Conservation (phyloP, 2,888 invertebrate species). For the Pristionchus mayeri region DNA sequence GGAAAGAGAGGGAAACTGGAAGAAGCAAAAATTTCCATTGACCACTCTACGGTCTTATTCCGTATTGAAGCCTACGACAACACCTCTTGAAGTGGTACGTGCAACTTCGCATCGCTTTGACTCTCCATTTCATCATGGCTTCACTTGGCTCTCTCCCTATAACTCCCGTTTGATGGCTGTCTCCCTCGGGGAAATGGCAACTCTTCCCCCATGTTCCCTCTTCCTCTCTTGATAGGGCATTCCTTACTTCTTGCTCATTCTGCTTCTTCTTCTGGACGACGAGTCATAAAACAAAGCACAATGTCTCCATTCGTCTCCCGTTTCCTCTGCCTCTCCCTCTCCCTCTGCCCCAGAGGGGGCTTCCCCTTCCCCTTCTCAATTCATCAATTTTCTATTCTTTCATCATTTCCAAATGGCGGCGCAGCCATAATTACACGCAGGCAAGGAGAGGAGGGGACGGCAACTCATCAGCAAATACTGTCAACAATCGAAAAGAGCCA, state of each 20-base stretch:
- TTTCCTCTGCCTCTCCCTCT: neutral
- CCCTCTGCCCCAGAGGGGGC: no score
- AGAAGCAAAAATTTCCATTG: no score
- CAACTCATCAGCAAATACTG: neutral
- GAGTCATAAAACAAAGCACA: conserved; percentile 43
- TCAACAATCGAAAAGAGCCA: neutral
- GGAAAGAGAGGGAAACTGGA: no score
- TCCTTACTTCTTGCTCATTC: neutral
- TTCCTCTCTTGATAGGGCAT: conserved; percentile 22
- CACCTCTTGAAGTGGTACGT: neutral
- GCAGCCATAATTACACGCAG: conserved; percentile 6
- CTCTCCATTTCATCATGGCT: neutral
- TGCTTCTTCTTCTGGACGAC: no score
- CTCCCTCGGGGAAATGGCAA: conserved; percentile 1
- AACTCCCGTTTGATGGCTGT: conserved; percentile 1
- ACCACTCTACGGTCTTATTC: no score
- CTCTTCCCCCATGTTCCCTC: conserved; percentile 13
- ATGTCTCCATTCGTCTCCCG: conserved; percentile 12
- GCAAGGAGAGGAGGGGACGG: neutral
- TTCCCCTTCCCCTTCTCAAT: neutral
- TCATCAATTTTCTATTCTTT: conserved; percentile 45
- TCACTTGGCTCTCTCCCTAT: neutral
- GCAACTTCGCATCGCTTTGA: neutral
- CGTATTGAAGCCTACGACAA: no score
- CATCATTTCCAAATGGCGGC: conserved; percentile 2